A percentile compares a stretch with the other conserved stretches of the same genome.
These are phyloP conservation scores for Elysia chlorotica DNA, from an alignment of 1,140 invertebrate species.

Conservation along the genomic window DNA sequence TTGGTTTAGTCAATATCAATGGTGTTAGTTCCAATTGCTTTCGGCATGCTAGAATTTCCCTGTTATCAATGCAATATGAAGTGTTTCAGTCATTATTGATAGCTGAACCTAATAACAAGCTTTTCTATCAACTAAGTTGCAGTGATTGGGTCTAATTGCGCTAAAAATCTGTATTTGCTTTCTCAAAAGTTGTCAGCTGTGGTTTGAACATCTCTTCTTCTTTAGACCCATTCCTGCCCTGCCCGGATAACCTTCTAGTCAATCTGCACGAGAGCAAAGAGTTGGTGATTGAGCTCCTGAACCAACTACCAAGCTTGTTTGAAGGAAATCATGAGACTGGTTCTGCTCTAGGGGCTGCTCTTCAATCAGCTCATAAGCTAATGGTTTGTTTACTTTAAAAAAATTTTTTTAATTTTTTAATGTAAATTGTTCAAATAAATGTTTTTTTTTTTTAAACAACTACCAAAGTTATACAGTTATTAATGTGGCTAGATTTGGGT, in stretches of 20 bases:
- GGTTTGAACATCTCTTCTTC: slow-evolving; percentile 17
- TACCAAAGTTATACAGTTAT: no score
- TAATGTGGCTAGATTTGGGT: no score
- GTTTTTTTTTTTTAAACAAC: not conserved
- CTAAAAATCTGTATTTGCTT: no score
- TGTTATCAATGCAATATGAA: no score
- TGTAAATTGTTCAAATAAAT: not conserved
- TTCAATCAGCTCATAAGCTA: slow-evolving; percentile 91
- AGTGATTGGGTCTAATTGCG: no score
- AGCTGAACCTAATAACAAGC: no score
- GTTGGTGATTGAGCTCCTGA: slow-evolving; percentile 79
- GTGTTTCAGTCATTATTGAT: no score
- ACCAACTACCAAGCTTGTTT: slow-evolving; percentile 80
- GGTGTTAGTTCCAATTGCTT: no score
- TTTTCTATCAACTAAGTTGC: no score
- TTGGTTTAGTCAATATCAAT: no score
- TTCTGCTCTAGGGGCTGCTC: slow-evolving; percentile 87
- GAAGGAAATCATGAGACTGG: slow-evolving; percentile 74
- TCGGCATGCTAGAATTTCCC: no score
- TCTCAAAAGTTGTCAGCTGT: no score
- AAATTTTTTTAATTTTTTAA: not conserved
- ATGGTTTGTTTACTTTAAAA: slow-evolving; percentile 68
- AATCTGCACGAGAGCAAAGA: slow-evolving; percentile 86
- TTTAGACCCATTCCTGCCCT: slow-evolving; percentile 67
- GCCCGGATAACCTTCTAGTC: slow-evolving; percentile 86